Evolutionary conservation across 2,888 invertebrate genomes (phyloP), one percentile per base, ranked within the genome.

Genomic region (Peribatodes rhomboidaria): DNA sequence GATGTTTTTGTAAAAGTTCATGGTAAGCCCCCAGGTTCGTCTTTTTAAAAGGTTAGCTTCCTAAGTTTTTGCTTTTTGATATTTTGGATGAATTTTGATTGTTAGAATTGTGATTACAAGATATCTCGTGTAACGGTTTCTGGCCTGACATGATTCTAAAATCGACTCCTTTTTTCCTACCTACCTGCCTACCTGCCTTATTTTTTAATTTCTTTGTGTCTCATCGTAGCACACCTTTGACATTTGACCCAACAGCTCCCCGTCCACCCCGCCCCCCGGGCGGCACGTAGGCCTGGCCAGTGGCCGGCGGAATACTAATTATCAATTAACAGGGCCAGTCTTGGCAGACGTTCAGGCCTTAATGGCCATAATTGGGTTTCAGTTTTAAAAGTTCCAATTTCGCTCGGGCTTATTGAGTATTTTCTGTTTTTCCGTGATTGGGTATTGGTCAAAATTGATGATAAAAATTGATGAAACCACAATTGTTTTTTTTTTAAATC

Each of bases 261-360:
- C 53, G 50, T 67, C 73, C 72, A 72, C 20, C 16, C 44, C 70
- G 55, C 59, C 71, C 72, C 65, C 37, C 53, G 68, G 76, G 77
- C 76, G 72, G 77, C 88, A 88, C 88, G 88, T 88, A 89, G 89
- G 89, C 89, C 75, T 80, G 88, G 85, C 84, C 86, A 83, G 73
- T 70, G 75, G 80, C 72, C 80, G 79, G 79, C 65, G 77, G 90
- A 86, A 90, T 90, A 88, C 90, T 89, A 89, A 91, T 91, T 90
- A 88, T 87, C 88, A 89, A 89, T 89, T 89, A 89, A 80, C 65
- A 70, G 73, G 62, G 69, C 64, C 70, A 68, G 73, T 73, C 77
- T 78, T 81, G 80, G 76, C 77, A 73, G 74, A 72, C 65, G 68
- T 53, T 65, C 63, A 65, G 67, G 54, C 62, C 58, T 68, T 73